These are phyloP conservation scores for Plestiodon gilberti DNA, from an alignment of 2,113 vertebrate genomes.

Conservation along the genomic window DNA sequence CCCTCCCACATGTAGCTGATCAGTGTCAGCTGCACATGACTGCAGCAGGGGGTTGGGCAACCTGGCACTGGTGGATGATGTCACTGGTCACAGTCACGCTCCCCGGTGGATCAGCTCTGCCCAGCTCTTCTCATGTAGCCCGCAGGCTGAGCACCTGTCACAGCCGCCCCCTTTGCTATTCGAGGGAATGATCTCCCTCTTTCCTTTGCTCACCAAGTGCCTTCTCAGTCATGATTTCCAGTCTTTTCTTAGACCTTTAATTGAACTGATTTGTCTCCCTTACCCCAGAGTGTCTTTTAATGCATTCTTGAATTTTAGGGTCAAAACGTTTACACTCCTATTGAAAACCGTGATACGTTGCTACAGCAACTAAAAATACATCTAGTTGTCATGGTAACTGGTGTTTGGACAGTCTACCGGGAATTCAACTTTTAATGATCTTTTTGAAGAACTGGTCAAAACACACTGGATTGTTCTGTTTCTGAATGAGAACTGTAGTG, in stretches of 20 bases:
- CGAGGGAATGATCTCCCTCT: not conserved
- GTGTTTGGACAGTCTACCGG: slow-evolving; percentile 27
- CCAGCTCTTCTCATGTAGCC: too few relatives aligned
- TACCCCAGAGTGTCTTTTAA: not conserved
- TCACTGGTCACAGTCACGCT: too few relatives aligned
- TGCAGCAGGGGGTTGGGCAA: too few relatives aligned
- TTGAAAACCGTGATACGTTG: slow-evolving; percentile 28
- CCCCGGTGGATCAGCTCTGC: too few relatives aligned
- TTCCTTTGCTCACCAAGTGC: not conserved
- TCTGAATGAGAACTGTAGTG: not conserved
- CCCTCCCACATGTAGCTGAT: too few relatives aligned
- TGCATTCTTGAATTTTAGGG: not conserved
- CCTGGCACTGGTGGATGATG: too few relatives aligned
- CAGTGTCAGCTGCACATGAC: too few relatives aligned
- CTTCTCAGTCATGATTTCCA: not conserved
- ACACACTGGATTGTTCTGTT: slow-evolving; percentile 13
- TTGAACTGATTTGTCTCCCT: not conserved
- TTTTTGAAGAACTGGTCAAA: slow-evolving; percentile 47
- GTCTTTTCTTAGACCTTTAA: not conserved
- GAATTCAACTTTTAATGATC: slow-evolving; percentile 37
- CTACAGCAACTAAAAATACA: slow-evolving; percentile 63
- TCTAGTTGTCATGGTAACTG: slow-evolving; percentile 65
- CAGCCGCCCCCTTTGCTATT: not conserved
- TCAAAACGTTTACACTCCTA: slow-evolving; percentile 25
- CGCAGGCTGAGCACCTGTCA: too few relatives aligned